Base-by-base conservation (phyloP, 2,113 vertebrate species). In the Triplophysa tibetana region DNA sequence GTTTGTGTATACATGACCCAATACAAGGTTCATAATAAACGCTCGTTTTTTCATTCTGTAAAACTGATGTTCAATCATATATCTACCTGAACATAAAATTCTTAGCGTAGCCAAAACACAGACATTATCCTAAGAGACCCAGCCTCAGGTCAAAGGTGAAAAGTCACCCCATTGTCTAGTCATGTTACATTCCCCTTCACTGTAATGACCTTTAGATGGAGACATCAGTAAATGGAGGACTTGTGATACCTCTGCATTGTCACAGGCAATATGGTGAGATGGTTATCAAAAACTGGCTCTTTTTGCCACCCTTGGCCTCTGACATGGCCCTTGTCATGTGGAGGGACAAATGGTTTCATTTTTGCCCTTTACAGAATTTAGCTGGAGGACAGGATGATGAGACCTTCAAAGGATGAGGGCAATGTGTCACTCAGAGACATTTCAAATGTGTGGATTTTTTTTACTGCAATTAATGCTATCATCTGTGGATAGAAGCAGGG, bases 151-250 rank as follows among this genome's bases (percentile, higher is more conserved):
- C 65, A 83, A 48, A 65, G 84, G 79, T 85, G 78, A 75, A 50
- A 86, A 80, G 77, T 79, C 75, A 77, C 64, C 77, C 69, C 48
- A 45, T 60, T 64, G 83, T 89, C 80, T 87, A 78, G 81, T 83
- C 82, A 86, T 84, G 83, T 89, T 82, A 84, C 74, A 86, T 80
- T 86, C 67, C 48, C 80, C 85, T 80, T 89, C 76, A 83, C 77
- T 78, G 63, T 90, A 91, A 88, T 95, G 93, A 97, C 95, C 94
- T 95, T 94, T 94, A 90, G 85, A 93, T 93, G 91, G 89, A 90
- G 92, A 93, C 89, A 91, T 89, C 90, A 92, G 89, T 88, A 91
- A 91, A 91, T 84, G 90, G 83, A 85, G 80, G 61, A 88, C 80
- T 80, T 86, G 89, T 85, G 88, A 93, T 93, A 89, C 90, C 89